These are phyloP conservation scores for Xestia rhomboidea DNA, from an alignment of 2,888 invertebrate genomes.

Conservation along the genomic window DNA sequence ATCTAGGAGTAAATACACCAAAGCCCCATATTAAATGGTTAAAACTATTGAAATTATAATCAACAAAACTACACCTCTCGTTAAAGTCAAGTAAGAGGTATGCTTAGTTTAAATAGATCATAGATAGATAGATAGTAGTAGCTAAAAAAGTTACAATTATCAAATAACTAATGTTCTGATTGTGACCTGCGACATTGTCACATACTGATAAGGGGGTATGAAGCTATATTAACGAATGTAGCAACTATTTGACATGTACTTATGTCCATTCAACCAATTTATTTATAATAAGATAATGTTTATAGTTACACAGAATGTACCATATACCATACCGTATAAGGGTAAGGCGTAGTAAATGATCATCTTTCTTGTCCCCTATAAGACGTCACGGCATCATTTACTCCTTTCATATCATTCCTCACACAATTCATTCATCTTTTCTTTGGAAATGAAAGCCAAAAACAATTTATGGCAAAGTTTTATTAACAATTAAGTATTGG, in stretches of 20 bases:
- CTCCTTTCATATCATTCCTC: not conserved
- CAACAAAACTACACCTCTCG: not conserved
- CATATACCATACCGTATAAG: too few species aligned
- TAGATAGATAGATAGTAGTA: conserved; percentile 41
- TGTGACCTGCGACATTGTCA: conserved; percentile 56
- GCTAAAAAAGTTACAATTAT: conserved; percentile 49
- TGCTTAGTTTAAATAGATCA: conserved; percentile 43
- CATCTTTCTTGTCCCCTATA: not conserved
- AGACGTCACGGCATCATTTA: not conserved
- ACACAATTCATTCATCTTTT: not conserved
- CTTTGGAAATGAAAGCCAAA: conserved; percentile 37
- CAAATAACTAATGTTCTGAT: conserved; percentile 53
- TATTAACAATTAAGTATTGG: conserved; percentile 85
- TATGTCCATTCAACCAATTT: conserved; percentile 39
- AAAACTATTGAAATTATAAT: not conserved
- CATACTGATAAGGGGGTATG: conserved; percentile 40
- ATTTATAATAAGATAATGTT: conserved; percentile 25
- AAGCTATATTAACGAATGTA: conserved; percentile 34
- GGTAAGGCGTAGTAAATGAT: not conserved
- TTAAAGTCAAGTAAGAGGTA: conserved; percentile 13
- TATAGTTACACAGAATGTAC: conserved; percentile 11
- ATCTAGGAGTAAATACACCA: not conserved
- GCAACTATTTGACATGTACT: conserved; percentile 48
- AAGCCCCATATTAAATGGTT: not conserved
- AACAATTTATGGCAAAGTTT: conserved; percentile 65